phyloP scores from a whole-genome alignment of 2,113 vertebrate genomes.

The Labrus mixtus region DNA sequence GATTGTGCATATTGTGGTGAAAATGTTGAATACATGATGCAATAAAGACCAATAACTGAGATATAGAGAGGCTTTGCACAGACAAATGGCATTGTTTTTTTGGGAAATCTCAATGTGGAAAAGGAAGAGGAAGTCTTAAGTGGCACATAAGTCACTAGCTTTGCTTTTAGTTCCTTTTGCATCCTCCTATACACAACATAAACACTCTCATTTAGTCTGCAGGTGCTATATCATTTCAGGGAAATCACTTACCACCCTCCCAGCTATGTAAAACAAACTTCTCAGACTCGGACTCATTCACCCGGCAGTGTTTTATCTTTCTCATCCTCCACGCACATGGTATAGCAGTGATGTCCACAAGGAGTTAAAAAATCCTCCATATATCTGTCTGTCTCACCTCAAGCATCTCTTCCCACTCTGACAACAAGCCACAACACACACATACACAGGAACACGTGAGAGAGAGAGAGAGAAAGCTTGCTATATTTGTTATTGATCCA shows the following conservation, averaged over 20 bases:
- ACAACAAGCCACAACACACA: slow-evolving; percentile 56
- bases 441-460: slow-evolving; percentile 28
- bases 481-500: slow-evolving; percentile 54
- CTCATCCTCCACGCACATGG: slow-evolving; percentile 52
- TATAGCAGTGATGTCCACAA: slow-evolving; percentile 49
- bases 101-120: not conserved
- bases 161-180: not conserved
- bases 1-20: not conserved
- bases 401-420: slow-evolving; percentile 65
- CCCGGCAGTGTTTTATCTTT: slow-evolving; percentile 41
- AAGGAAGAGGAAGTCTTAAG: slow-evolving; percentile 4
- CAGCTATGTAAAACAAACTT: slow-evolving; percentile 52
- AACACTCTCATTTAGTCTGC: slow-evolving; percentile 19
- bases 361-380: slow-evolving; percentile 46
- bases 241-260: slow-evolving; percentile 29
- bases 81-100: not conserved
- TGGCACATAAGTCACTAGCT: too few relatives aligned
- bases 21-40: not conserved
- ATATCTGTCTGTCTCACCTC: slow-evolving; percentile 56
- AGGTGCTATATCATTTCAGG: not conserved
- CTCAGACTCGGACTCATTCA: slow-evolving; percentile 52
- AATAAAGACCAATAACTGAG: not conserved
- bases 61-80: not conserved
- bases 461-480: slow-evolving; percentile 25
- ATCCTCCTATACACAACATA: slow-evolving; percentile 5